Evolutionary conservation across 2,113 vertebrate species (phyloP).

Genomic region (pig (Sus scrofa)): DNA sequence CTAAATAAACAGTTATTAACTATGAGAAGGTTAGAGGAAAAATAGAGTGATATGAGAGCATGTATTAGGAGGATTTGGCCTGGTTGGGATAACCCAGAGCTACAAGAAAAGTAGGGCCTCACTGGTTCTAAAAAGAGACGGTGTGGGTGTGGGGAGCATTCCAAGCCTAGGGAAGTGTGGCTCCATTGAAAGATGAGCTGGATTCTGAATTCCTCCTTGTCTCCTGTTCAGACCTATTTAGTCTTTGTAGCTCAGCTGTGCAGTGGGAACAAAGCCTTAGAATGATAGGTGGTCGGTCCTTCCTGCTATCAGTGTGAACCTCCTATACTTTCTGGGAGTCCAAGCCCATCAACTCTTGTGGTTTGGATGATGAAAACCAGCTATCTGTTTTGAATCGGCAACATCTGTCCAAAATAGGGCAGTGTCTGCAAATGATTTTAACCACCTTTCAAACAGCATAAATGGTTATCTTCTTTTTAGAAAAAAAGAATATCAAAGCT

Average conservation of each 20-base stretch:
- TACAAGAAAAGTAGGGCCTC: neutral
- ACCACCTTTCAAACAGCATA: neutral
- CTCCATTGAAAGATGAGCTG: neutral
- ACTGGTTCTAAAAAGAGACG: neutral
- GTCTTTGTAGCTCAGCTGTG: neutral
- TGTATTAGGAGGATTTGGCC: neutral
- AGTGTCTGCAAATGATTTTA: conserved; percentile 37
- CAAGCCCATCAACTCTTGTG: neutral
- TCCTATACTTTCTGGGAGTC: neutral
- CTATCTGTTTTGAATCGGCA: neutral
- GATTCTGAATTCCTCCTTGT: conserved; percentile 1
- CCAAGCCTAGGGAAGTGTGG: neutral
- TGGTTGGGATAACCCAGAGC: neutral
- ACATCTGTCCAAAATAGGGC: conserved; percentile 25
- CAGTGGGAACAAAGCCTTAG: neutral
- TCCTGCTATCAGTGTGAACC: neutral
- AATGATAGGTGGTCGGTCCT: neutral
- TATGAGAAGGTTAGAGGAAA: neutral
- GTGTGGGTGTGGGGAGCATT: neutral
- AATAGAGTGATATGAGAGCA: neutral
- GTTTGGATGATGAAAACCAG: conserved; percentile 27
- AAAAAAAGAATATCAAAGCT: neutral
- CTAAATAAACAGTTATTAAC: neutral
- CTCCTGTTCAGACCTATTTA: neutral
- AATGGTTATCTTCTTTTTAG: neutral